Conservation (phyloP, 2,113 vertebrate species). For the Engystomops pustulosus region DNA sequence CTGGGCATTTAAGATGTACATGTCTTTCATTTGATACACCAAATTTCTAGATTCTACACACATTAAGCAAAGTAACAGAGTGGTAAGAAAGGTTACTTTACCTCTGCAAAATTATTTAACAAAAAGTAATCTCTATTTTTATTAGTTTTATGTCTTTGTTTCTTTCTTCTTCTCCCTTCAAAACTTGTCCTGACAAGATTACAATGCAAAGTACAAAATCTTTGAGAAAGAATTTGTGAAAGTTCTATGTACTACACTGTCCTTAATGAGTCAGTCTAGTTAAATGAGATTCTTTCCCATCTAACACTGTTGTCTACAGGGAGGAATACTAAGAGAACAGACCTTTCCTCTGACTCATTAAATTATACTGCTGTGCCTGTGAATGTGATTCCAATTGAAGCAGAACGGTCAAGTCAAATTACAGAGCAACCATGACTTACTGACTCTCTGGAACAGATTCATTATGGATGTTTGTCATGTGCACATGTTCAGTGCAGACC, state of each 20-base stretch:
- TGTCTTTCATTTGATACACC: neutral
- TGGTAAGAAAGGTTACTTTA: slow-evolving; percentile 10
- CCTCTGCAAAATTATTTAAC: neutral
- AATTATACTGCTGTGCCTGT: slow-evolving; percentile 58
- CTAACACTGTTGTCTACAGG: slow-evolving; percentile 46
- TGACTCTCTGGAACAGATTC: slow-evolving; percentile 55
- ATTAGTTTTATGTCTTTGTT: slow-evolving; percentile 5
- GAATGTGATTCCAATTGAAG: slow-evolving; percentile 57
- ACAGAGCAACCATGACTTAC: slow-evolving; percentile 53
- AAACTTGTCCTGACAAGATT: neutral
- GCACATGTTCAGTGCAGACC: slow-evolving; percentile 32
- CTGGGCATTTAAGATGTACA: neutral
- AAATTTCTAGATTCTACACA: neutral
- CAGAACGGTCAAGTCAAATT: slow-evolving; percentile 60
- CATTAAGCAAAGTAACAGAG: neutral
- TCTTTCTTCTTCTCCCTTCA: neutral
- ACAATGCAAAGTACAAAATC: slow-evolving; percentile 8
- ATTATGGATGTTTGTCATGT: slow-evolving; percentile 53
- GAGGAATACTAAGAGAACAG: slow-evolving; percentile 55
- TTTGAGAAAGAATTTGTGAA: slow-evolving; percentile 28
- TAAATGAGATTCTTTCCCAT: slow-evolving; percentile 54
- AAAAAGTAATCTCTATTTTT: neutral
- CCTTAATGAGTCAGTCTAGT: slow-evolving; percentile 45
- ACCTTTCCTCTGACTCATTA: slow-evolving; percentile 57
- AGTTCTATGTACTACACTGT: slow-evolving; percentile 26